A percentile compares a stretch with the other conserved stretches of the same genome.
These are phyloP conservation scores for Drosophila aff. DNA, from an alignment of 1,140 invertebrate species.

Conservation along the genomic window DNA sequence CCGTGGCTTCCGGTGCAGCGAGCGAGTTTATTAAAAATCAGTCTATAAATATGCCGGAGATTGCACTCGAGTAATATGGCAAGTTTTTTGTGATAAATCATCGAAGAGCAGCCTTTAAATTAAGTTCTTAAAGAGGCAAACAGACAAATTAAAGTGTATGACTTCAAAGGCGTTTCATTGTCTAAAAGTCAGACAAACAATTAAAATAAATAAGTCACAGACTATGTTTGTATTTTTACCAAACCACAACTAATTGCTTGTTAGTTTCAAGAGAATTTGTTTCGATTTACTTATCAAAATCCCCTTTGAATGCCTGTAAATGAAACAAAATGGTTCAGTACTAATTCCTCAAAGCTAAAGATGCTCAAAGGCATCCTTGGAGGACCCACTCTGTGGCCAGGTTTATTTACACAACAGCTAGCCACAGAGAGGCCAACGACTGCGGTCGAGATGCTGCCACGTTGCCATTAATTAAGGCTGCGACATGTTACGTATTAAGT, in stretches of 20 bases:
- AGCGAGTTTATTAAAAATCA: constrained; percentile 11
- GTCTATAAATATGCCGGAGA: constrained; percentile 1
- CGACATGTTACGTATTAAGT: constrained; percentile 15
- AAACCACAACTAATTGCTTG: too few relatives aligned
- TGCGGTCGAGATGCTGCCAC: not conserved
- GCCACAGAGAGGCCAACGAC: not conserved
- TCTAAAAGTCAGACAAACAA: too few relatives aligned
- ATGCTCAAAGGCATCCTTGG: not conserved
- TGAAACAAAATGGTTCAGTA: not conserved
- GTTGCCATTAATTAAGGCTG: constrained; percentile 7
- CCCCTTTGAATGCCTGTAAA: not conserved
- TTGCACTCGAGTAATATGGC: not conserved
- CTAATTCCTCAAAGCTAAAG: not conserved
- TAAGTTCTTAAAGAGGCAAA: not conserved
- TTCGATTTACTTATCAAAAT: rapidly evolving
- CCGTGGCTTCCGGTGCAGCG: not conserved
- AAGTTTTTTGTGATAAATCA: not conserved
- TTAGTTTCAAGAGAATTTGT: not conserved
- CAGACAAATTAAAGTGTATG: not conserved
- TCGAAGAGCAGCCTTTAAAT: too few relatives aligned
- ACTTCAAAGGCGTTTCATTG: not conserved
- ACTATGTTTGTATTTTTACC: too few relatives aligned
- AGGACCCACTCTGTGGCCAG: not conserved
- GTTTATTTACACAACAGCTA: constrained; percentile 2
- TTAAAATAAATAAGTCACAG: too few relatives aligned